Evolutionary conservation across 2,797 vertebrate genomes (phyloP).

Genomic region (Garrulus glandarius): DNA sequence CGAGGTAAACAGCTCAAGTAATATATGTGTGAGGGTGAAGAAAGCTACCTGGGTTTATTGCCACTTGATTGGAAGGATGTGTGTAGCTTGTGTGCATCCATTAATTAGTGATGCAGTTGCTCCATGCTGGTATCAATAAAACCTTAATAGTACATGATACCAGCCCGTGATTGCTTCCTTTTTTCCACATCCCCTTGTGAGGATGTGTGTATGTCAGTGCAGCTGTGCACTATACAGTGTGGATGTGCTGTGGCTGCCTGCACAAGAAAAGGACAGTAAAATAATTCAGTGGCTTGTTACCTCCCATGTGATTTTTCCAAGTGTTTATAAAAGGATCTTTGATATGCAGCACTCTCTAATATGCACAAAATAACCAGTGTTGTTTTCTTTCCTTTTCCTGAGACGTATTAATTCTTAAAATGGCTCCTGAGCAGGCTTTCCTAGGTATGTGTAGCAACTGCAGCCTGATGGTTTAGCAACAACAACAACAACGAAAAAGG

Average conservation of each 20-base stretch:
- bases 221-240: not conserved
- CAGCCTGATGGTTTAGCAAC: not conserved
- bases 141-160: conserved; percentile 6
- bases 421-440: conserved; percentile 43
- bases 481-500: not conserved
- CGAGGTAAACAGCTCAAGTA: not conserved
- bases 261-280: not conserved
- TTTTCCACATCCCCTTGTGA: not conserved
- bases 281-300: not conserved
- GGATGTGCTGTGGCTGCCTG: not conserved
- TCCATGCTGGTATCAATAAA: conserved; percentile 41
- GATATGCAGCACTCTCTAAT: not conserved
- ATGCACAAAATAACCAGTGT: not conserved
- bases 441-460: not conserved
- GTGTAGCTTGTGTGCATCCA: conserved; percentile 10
- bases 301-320: not conserved
- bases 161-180: conserved; percentile 17
- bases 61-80: not conserved
- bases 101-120: conserved; percentile 48
- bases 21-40: not conserved
- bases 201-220: not conserved
- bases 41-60: not conserved
- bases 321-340: not conserved
- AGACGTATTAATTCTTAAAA: conserved; percentile 38
- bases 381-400: conserved; percentile 29